Evolutionary conservation across 2,797 vertebrate species (phyloP), one percentile per base, ranked within the genome.

Genomic region (Rhincodon typus): DNA sequence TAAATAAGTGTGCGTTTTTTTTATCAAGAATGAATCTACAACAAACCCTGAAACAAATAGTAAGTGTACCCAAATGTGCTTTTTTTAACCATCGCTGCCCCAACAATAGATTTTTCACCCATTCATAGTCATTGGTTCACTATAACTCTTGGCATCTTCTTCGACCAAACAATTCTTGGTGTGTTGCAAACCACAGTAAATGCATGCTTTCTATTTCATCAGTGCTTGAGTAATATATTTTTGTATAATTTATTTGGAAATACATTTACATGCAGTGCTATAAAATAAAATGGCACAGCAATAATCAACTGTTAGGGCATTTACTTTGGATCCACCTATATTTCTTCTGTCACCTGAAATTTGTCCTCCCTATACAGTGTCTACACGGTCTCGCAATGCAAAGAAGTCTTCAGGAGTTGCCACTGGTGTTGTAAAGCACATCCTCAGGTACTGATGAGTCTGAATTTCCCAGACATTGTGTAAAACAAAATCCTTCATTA

Each of bases 371-470:
- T 15, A 77, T 50, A 77, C 94, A 95, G 94, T 95, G 94, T 95
- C 94, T 72, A 74, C 94, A 77, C 94, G 94, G 69, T 77, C 94
- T 95, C 94, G 94, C 69, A 95, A 95, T 95, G 94, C 94, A 72
- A 95, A 53, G 94, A 95, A 95, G 94, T 77, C 94, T 95, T 72
- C 94, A 95, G 94, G 70, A 77, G 94, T 95, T 72, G 70, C 94
- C 69, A 72, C 94, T 77, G 94, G 94, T 72, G 94, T 77, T 95
- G 94, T 95, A 95, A 95, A 95, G 94, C 94, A 95, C 70, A 95
- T 95, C 50, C 69, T 95, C 94, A 95, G 94, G 94, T 95, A 95
- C 94, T 95, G 70, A 72, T 30, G 27, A 95, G 94, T 95, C 94
- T 95, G 94, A 77, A 95, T 95, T 95, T 95, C 69, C 70, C 94